Percentiles rank a stretch among this genome's conserved stretches.
Evolutionary conservation across 2,797 vertebrate species (phyloP).

Genomic region (Cryptoprocta ferox): DNA sequence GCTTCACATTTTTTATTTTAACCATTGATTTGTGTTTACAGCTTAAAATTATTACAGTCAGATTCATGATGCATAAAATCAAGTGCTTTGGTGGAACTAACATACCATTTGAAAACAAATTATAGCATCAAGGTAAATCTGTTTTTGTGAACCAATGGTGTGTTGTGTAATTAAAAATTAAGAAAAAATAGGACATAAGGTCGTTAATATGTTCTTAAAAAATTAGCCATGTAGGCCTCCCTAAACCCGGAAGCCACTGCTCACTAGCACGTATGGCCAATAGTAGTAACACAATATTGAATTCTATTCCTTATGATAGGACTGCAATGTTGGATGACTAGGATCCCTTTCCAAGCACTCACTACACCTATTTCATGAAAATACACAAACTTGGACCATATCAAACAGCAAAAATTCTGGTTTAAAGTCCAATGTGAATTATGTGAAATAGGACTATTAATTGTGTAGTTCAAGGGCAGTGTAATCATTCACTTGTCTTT

Average conservation of each 20-base stretch:
- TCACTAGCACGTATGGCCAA: not conserved
- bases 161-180: not conserved
- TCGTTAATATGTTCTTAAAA: not conserved
- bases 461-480: not conserved
- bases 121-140: not conserved
- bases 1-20: not conserved
- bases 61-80: not conserved
- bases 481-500: not conserved
- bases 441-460: not conserved
- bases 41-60: slow-evolving; percentile 10
- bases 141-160: not conserved
- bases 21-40: not conserved
- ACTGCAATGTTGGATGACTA: not conserved
- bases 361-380: not conserved
- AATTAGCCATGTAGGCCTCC: not conserved
- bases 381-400: not conserved
- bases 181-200: not conserved
- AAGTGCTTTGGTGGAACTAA: not conserved
- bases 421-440: not conserved
- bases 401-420: not conserved
- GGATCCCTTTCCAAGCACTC: not conserved
- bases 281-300: not conserved
- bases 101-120: not conserved
- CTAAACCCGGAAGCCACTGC: not conserved
- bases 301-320: not conserved